These are phyloP conservation scores for Ursus arctos DNA, from an alignment of 2,113 vertebrate genomes.

Conservation along the genomic window DNA sequence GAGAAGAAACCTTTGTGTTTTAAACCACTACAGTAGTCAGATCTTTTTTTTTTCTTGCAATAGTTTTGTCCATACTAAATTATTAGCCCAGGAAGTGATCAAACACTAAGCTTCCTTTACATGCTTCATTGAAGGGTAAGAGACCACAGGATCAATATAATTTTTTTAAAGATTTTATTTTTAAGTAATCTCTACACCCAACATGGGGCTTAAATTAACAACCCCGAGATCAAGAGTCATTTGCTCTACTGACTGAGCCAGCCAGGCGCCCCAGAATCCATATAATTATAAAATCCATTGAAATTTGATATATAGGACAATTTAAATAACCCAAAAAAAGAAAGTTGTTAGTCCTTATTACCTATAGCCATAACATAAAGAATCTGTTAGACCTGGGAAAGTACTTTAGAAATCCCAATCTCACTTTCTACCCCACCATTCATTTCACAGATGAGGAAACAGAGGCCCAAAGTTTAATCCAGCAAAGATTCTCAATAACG, in stretches of 20 bases:
- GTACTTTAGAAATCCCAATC: background rate
- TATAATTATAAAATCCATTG: slow-evolving; percentile 11
- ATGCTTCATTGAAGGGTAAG: background rate
- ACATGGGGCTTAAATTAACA: background rate
- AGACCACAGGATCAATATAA: background rate
- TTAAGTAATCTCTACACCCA: background rate
- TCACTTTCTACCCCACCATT: background rate
- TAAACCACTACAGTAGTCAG: background rate
- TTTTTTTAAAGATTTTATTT: background rate
- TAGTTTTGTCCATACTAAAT: background rate
- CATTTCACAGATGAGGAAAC: slow-evolving; percentile 27
- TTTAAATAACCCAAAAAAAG: slow-evolving; percentile 20
- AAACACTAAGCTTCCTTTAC: background rate
- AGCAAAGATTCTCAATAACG: background rate
- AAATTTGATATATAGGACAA: background rate
- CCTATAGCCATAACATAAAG: slow-evolving; percentile 12
- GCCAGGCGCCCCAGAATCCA: background rate
- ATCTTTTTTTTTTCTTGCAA: background rate
- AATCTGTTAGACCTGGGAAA: background rate
- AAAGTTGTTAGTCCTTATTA: background rate
- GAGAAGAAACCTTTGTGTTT: slow-evolving; percentile 18
- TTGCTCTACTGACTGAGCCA: background rate
- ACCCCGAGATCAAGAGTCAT: background rate
- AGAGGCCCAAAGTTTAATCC: background rate
- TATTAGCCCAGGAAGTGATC: background rate